Conservation (phyloP, 2,797 vertebrate species). For the Aviceda cuculoides region DNA sequence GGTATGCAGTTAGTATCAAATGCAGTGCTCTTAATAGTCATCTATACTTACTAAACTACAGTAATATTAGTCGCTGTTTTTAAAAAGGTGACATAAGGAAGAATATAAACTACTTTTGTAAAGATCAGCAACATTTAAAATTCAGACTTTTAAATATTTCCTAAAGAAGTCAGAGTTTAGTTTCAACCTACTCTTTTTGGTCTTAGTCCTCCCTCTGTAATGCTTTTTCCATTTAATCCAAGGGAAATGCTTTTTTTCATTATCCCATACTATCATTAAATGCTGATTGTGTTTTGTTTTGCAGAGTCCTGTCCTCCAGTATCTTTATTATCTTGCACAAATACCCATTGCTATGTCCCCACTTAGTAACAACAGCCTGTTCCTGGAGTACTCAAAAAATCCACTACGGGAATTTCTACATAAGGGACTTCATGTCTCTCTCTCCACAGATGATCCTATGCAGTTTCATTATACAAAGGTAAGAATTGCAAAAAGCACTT, state of each 20-base stretch:
- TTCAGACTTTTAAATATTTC: not conserved
- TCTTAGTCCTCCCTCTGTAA: not conserved
- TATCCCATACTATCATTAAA: not conserved
- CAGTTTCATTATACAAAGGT: constrained; percentile 99
- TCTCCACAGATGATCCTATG: constrained; percentile 96
- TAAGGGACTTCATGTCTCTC: constrained; percentile 91
- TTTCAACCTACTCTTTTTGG: not conserved
- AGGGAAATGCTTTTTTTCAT: not conserved
- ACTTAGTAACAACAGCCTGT: constrained; percentile 97
- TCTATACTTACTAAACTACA: not conserved
- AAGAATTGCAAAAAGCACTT: not conserved
- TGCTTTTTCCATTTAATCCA: not conserved
- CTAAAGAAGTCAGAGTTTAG: not conserved
- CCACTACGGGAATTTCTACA: constrained; percentile 92
- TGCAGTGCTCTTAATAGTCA: not conserved
- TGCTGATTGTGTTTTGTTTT: constrained; percentile 30
- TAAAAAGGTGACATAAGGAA: not conserved
- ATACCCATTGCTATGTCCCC: constrained; percentile 98
- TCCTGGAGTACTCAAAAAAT: constrained; percentile 96
- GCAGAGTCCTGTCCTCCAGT: constrained; percentile 96
- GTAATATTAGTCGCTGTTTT: not conserved
- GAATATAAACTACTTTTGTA: not conserved
- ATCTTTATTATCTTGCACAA: constrained; percentile 95
- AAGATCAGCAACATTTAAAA: not conserved
- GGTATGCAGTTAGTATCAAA: not conserved